Percentiles rank a stretch among this genome's conserved stretches.
Conservation (phyloP, 2,113 vertebrate genomes). For the Corythaixoides concolor region DNA sequence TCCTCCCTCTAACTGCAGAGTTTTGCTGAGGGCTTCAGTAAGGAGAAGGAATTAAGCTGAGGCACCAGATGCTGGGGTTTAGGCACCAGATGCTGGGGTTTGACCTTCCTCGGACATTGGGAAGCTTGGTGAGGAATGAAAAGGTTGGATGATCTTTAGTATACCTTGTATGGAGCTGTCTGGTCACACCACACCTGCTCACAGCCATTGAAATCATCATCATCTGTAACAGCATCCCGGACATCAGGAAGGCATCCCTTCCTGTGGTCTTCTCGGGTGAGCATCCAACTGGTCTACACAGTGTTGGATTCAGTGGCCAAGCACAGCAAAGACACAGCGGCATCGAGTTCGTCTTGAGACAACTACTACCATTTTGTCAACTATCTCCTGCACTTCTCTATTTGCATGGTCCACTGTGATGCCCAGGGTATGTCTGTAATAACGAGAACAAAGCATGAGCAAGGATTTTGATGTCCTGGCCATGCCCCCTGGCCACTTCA, state of each 20-base stretch:
- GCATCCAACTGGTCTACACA: background rate
- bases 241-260: background rate
- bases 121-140: background rate
- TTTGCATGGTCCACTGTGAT: background rate
- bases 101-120: background rate
- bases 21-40: background rate
- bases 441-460: rapidly evolving
- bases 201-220: background rate
- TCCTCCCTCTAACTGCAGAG: background rate
- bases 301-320: background rate
- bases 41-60: background rate
- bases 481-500: background rate
- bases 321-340: background rate
- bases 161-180: background rate
- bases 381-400: background rate
- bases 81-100: background rate
- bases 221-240: background rate
- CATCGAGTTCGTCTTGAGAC: background rate
- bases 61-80: background rate
- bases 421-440: background rate
- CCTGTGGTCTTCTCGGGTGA: background rate
- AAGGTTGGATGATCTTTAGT: background rate
- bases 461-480: background rate
- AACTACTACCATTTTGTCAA: background rate
- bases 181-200: background rate